Percentiles rank a stretch among this genome's conserved stretches.
Conservation (phyloP, 1,140 invertebrate species). For the Tenebrio molitor region DNA sequence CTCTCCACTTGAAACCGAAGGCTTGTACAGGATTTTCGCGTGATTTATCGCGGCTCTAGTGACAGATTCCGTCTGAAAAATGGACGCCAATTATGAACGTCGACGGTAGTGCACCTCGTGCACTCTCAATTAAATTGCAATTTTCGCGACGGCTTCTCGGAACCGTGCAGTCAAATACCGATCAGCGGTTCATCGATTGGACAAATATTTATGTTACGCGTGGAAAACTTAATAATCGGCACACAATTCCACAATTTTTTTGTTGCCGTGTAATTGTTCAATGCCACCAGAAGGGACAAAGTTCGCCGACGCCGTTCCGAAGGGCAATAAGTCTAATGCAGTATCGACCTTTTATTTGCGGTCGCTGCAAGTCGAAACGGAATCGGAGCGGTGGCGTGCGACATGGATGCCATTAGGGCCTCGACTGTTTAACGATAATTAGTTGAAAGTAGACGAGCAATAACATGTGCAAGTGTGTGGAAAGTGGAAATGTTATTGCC, state of each 20-base stretch:
- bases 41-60: constrained; percentile 4
- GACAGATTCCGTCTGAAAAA: constrained; percentile 5
- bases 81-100: not conserved
- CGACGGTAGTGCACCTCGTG: not conserved
- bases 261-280: not conserved
- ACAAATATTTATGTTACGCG: constrained; percentile 47
- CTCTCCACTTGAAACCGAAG: constrained; percentile 7
- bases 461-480: too few species aligned
- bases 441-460: too few species aligned
- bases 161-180: not conserved
- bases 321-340: constrained; percentile 29
- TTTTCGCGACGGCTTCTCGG: not conserved
- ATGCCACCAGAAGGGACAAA: not conserved
- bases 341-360: constrained; percentile 15
- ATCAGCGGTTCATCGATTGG: constrained; percentile 34
- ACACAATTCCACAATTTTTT: constrained; percentile 2
- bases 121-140: not conserved
- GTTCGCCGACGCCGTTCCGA: not conserved
- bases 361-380: not conserved
- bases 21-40: constrained; percentile 17
- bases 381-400: constrained; percentile 10
- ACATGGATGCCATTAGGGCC: not conserved
- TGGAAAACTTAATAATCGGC: constrained; percentile 45
- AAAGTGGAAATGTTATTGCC: not conserved
- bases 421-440: too few species aligned